These are phyloP conservation scores for Papilio glaucus DNA, from an alignment of 1,140 invertebrate species.

Conservation along the genomic window DNA sequence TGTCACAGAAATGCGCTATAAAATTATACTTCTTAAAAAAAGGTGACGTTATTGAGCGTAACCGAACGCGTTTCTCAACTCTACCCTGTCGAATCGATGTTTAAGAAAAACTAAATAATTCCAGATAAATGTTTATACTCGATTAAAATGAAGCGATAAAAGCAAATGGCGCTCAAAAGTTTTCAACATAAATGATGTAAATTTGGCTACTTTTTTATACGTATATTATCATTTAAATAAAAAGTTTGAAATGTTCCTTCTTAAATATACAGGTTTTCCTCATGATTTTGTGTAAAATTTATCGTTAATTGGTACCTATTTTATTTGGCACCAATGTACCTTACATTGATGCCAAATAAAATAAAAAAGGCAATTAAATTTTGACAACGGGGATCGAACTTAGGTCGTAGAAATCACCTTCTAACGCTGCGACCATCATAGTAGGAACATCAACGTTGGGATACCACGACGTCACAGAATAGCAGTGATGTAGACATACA, in stretches of 20 bases:
- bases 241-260: not conserved
- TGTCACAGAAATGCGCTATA: slow-evolving; percentile 16
- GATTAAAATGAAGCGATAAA: slow-evolving; percentile 36
- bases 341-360: no score
- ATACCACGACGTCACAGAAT: no score
- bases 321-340: no score
- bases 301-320: no score
- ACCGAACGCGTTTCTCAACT: slow-evolving; percentile 29
- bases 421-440: no score
- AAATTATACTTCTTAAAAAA: slow-evolving; percentile 24
- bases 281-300: no score
- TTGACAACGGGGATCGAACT: no score
- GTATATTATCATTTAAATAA: not conserved
- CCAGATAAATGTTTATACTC: slow-evolving; percentile 27
- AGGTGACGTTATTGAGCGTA: slow-evolving; percentile 23
- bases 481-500: no score
- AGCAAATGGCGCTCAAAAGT: slow-evolving; percentile 30
- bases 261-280: not conserved
- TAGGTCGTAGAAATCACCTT: no score
- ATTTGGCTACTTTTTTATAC: not conserved
- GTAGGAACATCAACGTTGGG: no score
- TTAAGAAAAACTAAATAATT: slow-evolving; percentile 33
- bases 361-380: no score
- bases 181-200: not conserved
- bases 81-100: slow-evolving; percentile 36